These are phyloP conservation scores for Parazoanthus atlanticus DNA, from an alignment of 92 coral and sea anemone species.

Conservation along the genomic window DNA sequence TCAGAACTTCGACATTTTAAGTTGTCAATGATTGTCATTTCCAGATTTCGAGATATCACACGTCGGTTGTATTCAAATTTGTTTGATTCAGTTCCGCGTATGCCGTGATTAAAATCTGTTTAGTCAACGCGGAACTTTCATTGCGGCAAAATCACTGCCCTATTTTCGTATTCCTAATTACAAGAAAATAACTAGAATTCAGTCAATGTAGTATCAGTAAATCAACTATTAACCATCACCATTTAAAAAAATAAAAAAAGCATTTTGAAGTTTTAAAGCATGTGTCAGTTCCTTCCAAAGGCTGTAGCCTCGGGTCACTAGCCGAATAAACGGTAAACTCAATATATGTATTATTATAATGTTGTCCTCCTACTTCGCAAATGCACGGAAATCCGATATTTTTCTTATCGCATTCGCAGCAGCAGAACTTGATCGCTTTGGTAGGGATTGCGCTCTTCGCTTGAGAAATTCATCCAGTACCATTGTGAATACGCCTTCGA, in stretches of 20 bases:
- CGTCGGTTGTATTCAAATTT: background rate
- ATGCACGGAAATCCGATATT: slow-evolving; percentile 43
- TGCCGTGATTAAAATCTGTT: background rate
- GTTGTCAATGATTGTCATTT: background rate
- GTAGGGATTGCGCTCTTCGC: slow-evolving; percentile 45
- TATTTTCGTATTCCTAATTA: no score
- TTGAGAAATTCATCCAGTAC: slow-evolving; percentile 72
- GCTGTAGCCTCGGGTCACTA: background rate
- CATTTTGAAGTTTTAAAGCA: background rate
- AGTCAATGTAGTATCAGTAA: background rate
- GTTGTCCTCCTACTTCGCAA: slow-evolving; percentile 14
- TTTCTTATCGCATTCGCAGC: slow-evolving; percentile 36
- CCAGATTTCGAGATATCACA: background rate
- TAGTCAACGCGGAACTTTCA: background rate
- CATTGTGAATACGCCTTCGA: slow-evolving; percentile 63
- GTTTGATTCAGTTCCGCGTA: background rate
- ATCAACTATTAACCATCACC: background rate
- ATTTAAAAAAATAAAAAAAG: no score
- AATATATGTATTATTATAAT: background rate
- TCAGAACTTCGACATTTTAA: background rate
- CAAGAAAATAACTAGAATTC: background rate
- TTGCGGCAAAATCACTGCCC: no score
- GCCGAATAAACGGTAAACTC: background rate
- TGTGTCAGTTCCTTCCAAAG: background rate
- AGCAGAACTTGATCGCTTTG: slow-evolving; percentile 31